Evolutionary conservation across 1,140 invertebrate genomes (phyloP).

Genomic region (Penaeus chinensis): DNA sequence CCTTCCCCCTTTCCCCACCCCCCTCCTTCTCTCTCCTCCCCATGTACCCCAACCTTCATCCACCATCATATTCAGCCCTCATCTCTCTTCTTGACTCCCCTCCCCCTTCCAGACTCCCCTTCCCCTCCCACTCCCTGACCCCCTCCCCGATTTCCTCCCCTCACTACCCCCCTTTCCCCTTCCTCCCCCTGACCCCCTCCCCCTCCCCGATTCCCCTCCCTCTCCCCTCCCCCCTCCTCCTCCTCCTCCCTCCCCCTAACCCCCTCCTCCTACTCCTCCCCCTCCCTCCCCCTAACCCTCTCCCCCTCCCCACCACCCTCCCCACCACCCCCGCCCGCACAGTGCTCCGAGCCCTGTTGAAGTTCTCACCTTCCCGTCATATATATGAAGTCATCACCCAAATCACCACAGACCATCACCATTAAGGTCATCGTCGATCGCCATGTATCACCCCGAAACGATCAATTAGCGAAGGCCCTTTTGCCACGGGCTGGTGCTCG

Average conservation of each 20-base stretch:
- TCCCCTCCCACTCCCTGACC: background rate
- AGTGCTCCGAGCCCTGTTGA: background rate
- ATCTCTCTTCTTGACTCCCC: background rate
- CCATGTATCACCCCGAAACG: constrained; percentile 38
- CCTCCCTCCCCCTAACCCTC: background rate
- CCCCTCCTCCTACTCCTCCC: background rate
- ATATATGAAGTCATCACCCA: constrained; percentile 36
- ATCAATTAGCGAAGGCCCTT: constrained; percentile 41
- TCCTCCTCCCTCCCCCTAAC: background rate
- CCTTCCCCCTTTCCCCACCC: background rate
- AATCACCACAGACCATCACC: constrained; percentile 26
- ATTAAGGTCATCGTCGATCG: constrained; percentile 23
- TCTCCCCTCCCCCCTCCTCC: too few relatives aligned
- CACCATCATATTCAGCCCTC: too few relatives aligned
- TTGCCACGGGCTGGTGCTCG: constrained; percentile 19
- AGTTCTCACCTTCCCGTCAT: constrained; percentile 17
- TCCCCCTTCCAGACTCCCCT: constrained; percentile 25
- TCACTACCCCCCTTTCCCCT: constrained; percentile 17
- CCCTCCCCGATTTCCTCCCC: constrained; percentile 24
- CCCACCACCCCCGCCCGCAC: background rate
- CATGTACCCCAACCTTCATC: too few relatives aligned
- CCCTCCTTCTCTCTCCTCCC: background rate
- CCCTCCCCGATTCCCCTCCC: background rate
- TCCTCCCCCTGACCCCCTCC: constrained; percentile 27
- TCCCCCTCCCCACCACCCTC: background rate